Conservation (phyloP, 2,113 vertebrate species). For the Alces alces region DNA sequence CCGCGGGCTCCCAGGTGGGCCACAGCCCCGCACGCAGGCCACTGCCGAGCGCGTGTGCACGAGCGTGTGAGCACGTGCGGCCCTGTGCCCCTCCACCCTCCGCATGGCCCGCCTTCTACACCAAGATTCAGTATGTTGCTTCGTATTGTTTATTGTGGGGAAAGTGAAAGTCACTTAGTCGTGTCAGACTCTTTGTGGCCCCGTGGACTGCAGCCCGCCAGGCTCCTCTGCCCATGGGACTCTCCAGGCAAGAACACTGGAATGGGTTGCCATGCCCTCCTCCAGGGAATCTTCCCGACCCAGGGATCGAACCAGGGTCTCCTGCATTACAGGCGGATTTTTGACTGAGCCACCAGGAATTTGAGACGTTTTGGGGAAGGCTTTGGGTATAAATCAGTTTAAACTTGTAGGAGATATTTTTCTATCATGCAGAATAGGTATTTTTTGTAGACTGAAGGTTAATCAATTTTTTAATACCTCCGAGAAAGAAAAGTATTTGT, state of each 20-base stretch:
- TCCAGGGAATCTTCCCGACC: not conserved
- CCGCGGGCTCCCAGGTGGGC: not conserved
- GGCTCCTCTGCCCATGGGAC: not conserved
- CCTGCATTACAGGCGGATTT: not conserved
- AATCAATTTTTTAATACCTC: constrained; percentile 86
- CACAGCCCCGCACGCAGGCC: not conserved
- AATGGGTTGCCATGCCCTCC: not conserved
- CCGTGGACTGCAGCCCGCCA: not conserved
- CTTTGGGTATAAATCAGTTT: constrained; percentile 84
- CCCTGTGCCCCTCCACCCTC: not conserved
- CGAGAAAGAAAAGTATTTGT: constrained; percentile 85
- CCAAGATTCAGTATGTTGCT: constrained; percentile 64
- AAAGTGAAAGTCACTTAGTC: constrained; percentile 44
- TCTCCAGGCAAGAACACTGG: not conserved
- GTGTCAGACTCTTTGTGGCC: not conserved
- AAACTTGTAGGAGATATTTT: constrained; percentile 84
- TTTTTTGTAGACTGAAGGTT: constrained; percentile 86
- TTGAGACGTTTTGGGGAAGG: constrained; percentile 82
- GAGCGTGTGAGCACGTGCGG: not conserved
- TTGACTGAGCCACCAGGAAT: not conserved
- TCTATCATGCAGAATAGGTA: constrained; percentile 89
- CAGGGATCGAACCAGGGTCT: not conserved
- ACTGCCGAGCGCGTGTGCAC: not conserved
- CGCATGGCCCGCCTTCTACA: not conserved
- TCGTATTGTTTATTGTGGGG: constrained; percentile 80